Evolutionary conservation across 2,797 vertebrate species (phyloP).

Genomic region (Ammospiza maritima): DNA sequence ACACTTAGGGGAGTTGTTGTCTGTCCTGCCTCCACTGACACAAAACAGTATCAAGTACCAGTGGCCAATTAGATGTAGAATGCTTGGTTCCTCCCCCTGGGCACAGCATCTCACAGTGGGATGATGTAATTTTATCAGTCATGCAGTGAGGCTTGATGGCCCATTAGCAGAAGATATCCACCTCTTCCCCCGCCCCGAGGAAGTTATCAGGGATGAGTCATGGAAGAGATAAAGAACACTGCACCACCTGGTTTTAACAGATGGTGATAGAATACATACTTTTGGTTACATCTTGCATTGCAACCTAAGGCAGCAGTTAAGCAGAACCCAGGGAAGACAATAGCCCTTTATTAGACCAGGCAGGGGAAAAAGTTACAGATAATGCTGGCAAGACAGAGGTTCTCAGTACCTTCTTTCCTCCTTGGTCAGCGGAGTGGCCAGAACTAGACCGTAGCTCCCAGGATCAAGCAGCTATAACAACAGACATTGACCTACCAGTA

Average conservation of each 20-base stretch:
- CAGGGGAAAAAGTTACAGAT: background rate
- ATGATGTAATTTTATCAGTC: background rate
- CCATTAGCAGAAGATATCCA: background rate
- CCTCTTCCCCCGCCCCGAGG: too few relatives aligned
- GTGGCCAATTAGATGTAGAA: background rate
- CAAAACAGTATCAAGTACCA: background rate
- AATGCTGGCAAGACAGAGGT: background rate
- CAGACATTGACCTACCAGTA: accelerated
- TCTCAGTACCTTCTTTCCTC: background rate
- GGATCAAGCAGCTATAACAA: background rate
- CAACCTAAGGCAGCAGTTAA: background rate
- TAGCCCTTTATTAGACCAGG: background rate
- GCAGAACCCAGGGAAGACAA: background rate
- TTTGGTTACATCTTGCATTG: background rate
- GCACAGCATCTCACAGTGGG: background rate
- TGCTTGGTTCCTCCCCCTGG: background rate
- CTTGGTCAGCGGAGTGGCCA: accelerated
- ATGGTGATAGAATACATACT: background rate
- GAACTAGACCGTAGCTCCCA: background rate
- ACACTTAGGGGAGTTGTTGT: background rate
- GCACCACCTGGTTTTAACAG: background rate
- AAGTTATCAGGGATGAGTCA: background rate
- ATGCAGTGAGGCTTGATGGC: background rate
- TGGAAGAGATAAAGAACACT: background rate
- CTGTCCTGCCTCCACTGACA: background rate